A percentile compares a stretch with the other conserved stretches of the same genome.
These are phyloP conservation scores for Acleris cristana DNA, from an alignment of 2,888 invertebrate genomes.

Conservation along the genomic window DNA sequence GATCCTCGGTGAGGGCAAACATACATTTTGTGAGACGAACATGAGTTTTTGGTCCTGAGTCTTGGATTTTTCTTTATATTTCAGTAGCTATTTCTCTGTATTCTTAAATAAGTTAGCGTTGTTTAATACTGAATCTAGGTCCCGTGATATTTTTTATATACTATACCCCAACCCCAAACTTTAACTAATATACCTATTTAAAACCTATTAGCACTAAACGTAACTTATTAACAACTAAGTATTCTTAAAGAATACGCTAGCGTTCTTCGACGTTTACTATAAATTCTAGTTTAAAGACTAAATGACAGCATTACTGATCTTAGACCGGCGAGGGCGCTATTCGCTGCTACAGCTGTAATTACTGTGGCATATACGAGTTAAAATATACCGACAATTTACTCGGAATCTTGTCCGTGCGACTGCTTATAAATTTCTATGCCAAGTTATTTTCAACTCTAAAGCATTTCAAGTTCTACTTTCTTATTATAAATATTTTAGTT, in stretches of 20 bases:
- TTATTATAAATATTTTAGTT: conserved; percentile 34
- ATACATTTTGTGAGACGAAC: too few species aligned
- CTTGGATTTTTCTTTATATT: too few species aligned
- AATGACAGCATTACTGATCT: conserved; percentile 69
- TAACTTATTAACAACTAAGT: conserved; percentile 57
- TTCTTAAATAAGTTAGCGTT: too few species aligned
- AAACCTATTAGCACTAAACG: conserved; percentile 60
- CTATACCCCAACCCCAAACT: too few species aligned
- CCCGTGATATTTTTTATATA: too few species aligned
- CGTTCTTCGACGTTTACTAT: conserved; percentile 63
- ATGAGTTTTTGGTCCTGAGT: too few species aligned
- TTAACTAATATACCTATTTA: too few species aligned
- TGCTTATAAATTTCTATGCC: conserved; percentile 56
- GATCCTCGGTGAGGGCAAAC: too few species aligned
- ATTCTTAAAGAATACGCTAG: conserved; percentile 62
- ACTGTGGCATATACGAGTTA: conserved; percentile 70
- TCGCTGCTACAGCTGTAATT: conserved; percentile 78
- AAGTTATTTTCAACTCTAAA: conserved; percentile 61
- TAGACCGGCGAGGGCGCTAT: conserved; percentile 63
- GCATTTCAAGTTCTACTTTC: conserved; percentile 35
- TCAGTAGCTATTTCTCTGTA: too few species aligned
- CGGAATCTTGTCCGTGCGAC: conserved; percentile 56
- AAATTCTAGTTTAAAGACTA: conserved; percentile 66
- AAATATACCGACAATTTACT: conserved; percentile 72
- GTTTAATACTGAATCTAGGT: too few species aligned